These are phyloP conservation scores for Chrysemys picta DNA, from an alignment of 2,113 vertebrate genomes.

Conservation along the genomic window DNA sequence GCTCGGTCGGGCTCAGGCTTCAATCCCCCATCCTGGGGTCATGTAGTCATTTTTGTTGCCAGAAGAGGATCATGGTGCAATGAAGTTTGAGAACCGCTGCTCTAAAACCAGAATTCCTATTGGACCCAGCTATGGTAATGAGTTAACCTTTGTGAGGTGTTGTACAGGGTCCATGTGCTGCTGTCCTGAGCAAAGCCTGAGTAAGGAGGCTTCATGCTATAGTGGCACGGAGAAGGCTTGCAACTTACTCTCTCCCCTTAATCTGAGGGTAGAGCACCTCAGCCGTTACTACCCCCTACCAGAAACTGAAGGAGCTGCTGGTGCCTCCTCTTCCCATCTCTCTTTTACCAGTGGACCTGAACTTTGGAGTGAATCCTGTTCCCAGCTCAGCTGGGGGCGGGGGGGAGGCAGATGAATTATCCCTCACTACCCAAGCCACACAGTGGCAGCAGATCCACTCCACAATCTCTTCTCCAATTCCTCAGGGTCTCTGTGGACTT, in stretches of 20 bases:
- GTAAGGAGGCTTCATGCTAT: accelerated
- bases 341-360: neutral
- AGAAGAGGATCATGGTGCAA: too few species aligned
- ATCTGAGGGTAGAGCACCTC: neutral
- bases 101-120: neutral
- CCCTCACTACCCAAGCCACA: neutral
- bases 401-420: neutral
- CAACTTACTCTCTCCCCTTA: neutral
- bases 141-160: accelerated
- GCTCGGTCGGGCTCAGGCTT: too few species aligned
- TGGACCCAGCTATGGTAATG: neutral
- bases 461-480: neutral
- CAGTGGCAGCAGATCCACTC: accelerated
- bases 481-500: accelerated
- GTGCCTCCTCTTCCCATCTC: neutral
- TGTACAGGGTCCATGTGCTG: accelerated
- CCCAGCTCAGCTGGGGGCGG: neutral
- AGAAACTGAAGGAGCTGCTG: neutral
- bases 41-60: too few species aligned
- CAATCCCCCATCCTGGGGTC: too few species aligned
- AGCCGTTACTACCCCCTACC: neutral
- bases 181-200: neutral
- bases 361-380: neutral
- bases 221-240: accelerated
- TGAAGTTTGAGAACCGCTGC: neutral